Conservation (phyloP, 2,888 invertebrate species). For the Epinotia nisella region DNA sequence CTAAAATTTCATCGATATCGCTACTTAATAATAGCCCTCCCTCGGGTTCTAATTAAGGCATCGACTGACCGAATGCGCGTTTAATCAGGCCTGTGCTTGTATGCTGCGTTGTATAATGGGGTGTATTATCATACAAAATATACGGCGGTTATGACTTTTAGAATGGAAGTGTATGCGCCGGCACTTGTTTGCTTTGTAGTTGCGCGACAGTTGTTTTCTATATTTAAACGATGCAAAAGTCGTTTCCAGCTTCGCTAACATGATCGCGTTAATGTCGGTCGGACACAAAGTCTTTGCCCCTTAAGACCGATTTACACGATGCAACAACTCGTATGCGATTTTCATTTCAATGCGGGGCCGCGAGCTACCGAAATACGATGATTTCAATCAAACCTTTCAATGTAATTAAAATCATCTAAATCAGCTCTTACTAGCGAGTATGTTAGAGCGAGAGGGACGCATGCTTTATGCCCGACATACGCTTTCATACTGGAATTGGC, state of each 20-base stretch:
- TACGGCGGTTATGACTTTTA: neutral
- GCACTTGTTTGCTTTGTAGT: conserved; percentile 74
- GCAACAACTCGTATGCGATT: too few species aligned
- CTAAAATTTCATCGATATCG: conserved; percentile 41
- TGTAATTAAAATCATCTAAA: too few species aligned
- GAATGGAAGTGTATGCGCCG: conserved; percentile 52
- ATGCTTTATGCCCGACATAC: too few species aligned
- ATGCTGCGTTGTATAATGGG: neutral
- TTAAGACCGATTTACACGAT: too few species aligned
- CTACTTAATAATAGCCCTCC: conserved; percentile 48
- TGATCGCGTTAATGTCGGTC: too few species aligned
- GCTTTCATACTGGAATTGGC: too few species aligned
- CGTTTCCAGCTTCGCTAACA: conserved; percentile 1
- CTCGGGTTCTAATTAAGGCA: conserved; percentile 81
- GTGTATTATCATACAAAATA: neutral
- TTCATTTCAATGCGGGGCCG: too few species aligned
- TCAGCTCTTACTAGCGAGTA: too few species aligned
- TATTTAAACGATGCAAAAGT: conserved; percentile 37
- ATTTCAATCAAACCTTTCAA: too few species aligned
- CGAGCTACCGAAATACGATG: too few species aligned
- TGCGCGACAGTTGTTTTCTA: conserved; percentile 51
- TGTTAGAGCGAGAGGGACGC: too few species aligned
- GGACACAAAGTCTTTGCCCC: too few species aligned
- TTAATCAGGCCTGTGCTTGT: conserved; percentile 73
- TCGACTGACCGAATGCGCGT: conserved; percentile 81